Evolutionary conservation across 1,140 invertebrate species (phyloP).

Genomic region (Anastrepha ludens): DNA sequence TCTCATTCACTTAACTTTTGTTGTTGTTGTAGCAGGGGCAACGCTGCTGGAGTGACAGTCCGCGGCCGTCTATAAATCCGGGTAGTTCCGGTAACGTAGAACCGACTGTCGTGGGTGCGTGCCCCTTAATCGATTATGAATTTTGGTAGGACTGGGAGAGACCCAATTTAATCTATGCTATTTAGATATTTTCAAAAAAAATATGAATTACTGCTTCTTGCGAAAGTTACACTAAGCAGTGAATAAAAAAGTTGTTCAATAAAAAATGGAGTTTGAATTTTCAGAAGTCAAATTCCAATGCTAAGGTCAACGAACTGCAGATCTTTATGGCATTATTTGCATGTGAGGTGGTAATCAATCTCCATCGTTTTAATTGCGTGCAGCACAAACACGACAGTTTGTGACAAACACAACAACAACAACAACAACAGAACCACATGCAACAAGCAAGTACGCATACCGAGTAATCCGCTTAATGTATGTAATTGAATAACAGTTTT

Average conservation of each 20-base stretch:
- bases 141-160: too few relatives aligned
- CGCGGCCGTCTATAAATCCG: too few relatives aligned
- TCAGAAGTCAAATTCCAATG: neutral
- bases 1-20: too few relatives aligned
- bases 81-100: too few relatives aligned
- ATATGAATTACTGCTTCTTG: neutral
- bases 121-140: too few relatives aligned
- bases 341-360: constrained; percentile 10
- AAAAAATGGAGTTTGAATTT: neutral
- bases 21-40: too few relatives aligned
- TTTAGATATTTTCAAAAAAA: neutral
- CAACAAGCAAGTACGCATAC: neutral
- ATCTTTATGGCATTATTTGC: neutral
- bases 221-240: too few relatives aligned
- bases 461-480: constrained; percentile 18
- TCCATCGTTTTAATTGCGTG: constrained; percentile 11
- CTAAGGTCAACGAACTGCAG: neutral
- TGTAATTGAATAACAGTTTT: constrained; percentile 35
- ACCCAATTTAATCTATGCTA: too few relatives aligned
- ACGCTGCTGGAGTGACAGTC: too few relatives aligned
- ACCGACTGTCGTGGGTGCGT: too few relatives aligned
- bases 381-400: neutral
- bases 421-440: neutral
- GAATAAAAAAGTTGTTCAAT: too few relatives aligned
- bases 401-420: constrained; percentile 11